Evolutionary conservation across 1,140 invertebrate genomes (phyloP).

Genomic region (Schlechtendalia chinensis): DNA sequence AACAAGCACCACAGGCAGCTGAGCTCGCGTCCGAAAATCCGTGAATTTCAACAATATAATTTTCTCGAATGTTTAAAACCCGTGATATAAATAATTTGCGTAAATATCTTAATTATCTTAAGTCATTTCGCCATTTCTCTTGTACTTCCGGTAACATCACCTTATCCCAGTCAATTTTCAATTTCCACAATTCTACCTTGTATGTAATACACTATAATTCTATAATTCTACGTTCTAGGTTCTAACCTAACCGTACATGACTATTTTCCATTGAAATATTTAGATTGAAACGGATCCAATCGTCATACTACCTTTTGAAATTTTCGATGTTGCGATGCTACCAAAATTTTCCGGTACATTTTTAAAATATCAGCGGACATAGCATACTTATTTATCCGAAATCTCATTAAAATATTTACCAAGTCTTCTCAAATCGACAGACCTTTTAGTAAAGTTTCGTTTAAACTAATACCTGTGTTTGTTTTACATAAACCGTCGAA

Average conservation of each 20-base stretch:
- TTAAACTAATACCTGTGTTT: slow-evolving; percentile 50
- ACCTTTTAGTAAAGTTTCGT: slow-evolving; percentile 49
- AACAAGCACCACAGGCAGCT: slow-evolving; percentile 53
- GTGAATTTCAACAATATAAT: slow-evolving; percentile 51
- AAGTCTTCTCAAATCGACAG: slow-evolving; percentile 50
- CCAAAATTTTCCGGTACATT: slow-evolving; percentile 51
- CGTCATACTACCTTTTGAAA: slow-evolving; percentile 50
- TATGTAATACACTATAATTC: no score
- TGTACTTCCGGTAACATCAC: not conserved
- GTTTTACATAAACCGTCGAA: slow-evolving; percentile 32
- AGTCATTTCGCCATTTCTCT: not conserved
- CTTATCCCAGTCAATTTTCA: no score
- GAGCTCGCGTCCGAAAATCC: slow-evolving; percentile 54
- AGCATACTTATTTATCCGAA: slow-evolving; percentile 50
- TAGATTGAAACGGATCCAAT: not conserved
- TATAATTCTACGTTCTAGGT: no score
- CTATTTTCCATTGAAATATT: slow-evolving; percentile 36
- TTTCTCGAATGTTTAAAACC: not conserved
- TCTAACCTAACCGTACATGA: slow-evolving; percentile 50
- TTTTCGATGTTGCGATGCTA: slow-evolving; percentile 3
- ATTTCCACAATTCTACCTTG: slow-evolving; percentile 42
- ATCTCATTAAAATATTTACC: slow-evolving; percentile 46
- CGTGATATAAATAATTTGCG: not conserved
- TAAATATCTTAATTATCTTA: not conserved
- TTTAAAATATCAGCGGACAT: slow-evolving; percentile 52